Conservation (phyloP, 2,888 invertebrate species). For the Sarcophaga variegata region DNA sequence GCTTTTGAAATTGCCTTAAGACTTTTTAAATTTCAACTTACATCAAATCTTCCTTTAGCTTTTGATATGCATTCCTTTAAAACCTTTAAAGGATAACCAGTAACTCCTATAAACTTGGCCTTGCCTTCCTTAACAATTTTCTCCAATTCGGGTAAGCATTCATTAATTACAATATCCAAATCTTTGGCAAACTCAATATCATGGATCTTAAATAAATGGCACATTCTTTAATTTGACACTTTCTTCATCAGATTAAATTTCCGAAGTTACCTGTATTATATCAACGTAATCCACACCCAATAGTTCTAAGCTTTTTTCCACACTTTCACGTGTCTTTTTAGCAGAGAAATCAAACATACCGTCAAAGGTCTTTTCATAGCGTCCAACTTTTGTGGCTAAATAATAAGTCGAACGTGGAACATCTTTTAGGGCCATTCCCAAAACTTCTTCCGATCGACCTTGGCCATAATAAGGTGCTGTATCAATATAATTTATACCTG, state of each 20-base stretch:
- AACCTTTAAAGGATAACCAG: slow-evolving; percentile 91
- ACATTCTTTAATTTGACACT: not conserved
- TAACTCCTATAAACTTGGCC: slow-evolving; percentile 91
- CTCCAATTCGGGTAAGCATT: slow-evolving; percentile 92
- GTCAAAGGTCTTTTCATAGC: slow-evolving; percentile 87
- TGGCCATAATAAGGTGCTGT: slow-evolving; percentile 97
- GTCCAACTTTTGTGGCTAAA: slow-evolving; percentile 95
- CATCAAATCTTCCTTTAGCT: slow-evolving; percentile 82
- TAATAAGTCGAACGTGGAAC: slow-evolving; percentile 93
- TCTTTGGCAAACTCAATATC: slow-evolving; percentile 94
- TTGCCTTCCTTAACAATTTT: slow-evolving; percentile 88
- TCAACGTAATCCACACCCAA: slow-evolving; percentile 93
- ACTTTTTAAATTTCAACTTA: slow-evolving; percentile 67
- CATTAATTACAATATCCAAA: slow-evolving; percentile 88
- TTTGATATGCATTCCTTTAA: slow-evolving; percentile 89
- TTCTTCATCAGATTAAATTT: not conserved
- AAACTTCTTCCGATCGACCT: slow-evolving; percentile 90
- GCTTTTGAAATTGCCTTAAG: not conserved
- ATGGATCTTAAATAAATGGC: slow-evolving; percentile 86
- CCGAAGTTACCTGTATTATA: slow-evolving; percentile 87
- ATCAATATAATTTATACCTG: slow-evolving; percentile 95
- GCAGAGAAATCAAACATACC: slow-evolving; percentile 94
- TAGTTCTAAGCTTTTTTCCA: slow-evolving; percentile 88
- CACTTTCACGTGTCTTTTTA: slow-evolving; percentile 88
- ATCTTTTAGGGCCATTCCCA: slow-evolving; percentile 91